Evolutionary conservation across 1,140 invertebrate species (phyloP).

Genomic region (Drosophila triauraria): DNA sequence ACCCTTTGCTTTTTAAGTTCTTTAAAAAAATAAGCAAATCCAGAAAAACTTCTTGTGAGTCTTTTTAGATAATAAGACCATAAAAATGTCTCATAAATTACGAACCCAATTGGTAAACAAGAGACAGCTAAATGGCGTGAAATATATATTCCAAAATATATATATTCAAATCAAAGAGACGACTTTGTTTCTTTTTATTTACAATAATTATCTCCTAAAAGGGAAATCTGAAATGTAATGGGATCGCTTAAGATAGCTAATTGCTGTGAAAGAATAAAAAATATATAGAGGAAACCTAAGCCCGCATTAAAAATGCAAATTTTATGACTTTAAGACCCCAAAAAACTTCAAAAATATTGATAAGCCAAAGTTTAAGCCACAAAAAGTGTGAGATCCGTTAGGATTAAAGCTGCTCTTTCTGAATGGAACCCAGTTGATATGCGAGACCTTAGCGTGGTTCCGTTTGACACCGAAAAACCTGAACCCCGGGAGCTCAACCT

Average conservation of each 20-base stretch:
- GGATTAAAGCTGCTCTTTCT: slow-evolving; percentile 9
- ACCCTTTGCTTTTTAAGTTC: too few relatives aligned
- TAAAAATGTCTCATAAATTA: slow-evolving; percentile 11
- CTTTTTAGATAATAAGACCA: neutral
- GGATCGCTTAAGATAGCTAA: slow-evolving; percentile 37
- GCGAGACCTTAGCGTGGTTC: slow-evolving; percentile 24
- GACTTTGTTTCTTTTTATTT: neutral
- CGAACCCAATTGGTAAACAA: neutral
- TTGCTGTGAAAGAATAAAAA: slow-evolving; percentile 21
- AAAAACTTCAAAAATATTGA: slow-evolving; percentile 31
- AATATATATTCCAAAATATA: neutral
- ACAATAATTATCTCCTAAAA: slow-evolving; percentile 12
- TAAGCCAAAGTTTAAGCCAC: slow-evolving; percentile 20
- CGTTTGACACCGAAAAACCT: slow-evolving; percentile 40
- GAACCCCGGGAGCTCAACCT: slow-evolving; percentile 46
- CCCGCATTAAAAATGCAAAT: slow-evolving; percentile 61
- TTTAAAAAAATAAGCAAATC: neutral
- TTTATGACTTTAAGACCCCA: slow-evolving; percentile 4
- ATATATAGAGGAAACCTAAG: neutral
- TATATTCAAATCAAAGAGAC: neutral
- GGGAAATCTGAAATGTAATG: slow-evolving; percentile 25
- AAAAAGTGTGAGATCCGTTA: slow-evolving; percentile 61
- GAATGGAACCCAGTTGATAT: slow-evolving; percentile 33
- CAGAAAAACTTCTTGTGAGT: neutral
- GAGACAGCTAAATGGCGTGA: neutral